A percentile compares a stretch with the other conserved stretches of the same genome.
Evolutionary conservation across 2,113 vertebrate species (phyloP).

Genomic region (Epinephelus cyanopodus): DNA sequence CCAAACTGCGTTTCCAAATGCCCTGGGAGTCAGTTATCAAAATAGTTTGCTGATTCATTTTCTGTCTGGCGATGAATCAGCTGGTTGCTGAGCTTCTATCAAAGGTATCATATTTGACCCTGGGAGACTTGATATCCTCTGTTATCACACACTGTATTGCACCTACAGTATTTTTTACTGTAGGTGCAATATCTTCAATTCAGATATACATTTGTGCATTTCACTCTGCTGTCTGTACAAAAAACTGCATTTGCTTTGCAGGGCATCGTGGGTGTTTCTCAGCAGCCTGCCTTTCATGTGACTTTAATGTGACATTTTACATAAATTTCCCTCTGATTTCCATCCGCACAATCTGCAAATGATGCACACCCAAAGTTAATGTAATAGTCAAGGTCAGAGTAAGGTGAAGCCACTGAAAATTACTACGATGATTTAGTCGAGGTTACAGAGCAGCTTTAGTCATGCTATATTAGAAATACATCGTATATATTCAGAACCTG

Average conservation of each 20-base stretch:
- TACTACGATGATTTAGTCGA: not conserved
- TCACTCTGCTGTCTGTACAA: not conserved
- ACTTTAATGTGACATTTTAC: constrained; percentile 4
- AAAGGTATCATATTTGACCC: constrained; percentile 1
- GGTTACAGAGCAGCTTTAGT: not conserved
- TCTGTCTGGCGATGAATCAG: not conserved
- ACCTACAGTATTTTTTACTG: not conserved
- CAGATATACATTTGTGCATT: not conserved
- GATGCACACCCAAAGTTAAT: constrained; percentile 22
- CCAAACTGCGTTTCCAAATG: too few species aligned
- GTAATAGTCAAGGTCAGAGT: constrained; percentile 9
- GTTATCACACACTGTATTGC: not conserved
- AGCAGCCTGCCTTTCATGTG: not conserved
- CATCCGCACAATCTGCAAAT: constrained; percentile 24
- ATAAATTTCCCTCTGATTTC: constrained; percentile 37
- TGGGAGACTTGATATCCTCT: not conserved
- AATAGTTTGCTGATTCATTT: not conserved
- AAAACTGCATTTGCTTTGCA: not conserved
- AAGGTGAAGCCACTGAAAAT: not conserved
- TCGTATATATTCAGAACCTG: not conserved
- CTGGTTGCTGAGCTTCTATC: not conserved
- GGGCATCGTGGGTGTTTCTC: not conserved
- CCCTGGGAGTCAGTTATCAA: too few species aligned
- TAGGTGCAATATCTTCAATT: not conserved
- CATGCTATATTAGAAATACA: not conserved